A percentile compares a stretch with the other conserved stretches of the same genome.
These are phyloP conservation scores for Synanthedon formicaeformis DNA, from an alignment of 2,888 invertebrate genomes.

Conservation along the genomic window DNA sequence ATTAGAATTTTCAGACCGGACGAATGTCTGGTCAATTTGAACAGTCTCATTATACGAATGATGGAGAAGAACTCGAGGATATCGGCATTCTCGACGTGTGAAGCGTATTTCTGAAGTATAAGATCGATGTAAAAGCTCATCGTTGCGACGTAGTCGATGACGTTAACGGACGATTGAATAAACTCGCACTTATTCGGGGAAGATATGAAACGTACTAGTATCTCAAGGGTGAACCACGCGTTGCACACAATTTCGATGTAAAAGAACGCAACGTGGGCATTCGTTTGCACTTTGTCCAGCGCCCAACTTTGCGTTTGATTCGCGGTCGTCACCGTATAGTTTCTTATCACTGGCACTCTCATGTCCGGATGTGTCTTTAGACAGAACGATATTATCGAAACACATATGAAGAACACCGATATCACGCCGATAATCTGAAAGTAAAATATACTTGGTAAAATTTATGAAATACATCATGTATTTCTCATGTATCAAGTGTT, in stretches of 20 bases:
- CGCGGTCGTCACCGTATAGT: constrained; percentile 82
- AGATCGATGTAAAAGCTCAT: constrained; percentile 98
- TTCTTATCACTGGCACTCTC: constrained; percentile 89
- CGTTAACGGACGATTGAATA: constrained; percentile 95
- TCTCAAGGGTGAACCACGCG: constrained; percentile 99
- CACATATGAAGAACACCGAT: constrained; percentile 99
- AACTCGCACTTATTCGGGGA: constrained; percentile 95
- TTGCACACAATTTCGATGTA: constrained; percentile 99
- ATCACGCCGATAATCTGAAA: constrained; percentile 96
- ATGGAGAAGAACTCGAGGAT: constrained; percentile 98
- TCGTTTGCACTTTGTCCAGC: constrained; percentile 91
- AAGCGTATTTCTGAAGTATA: constrained; percentile 88
- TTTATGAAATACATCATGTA: too few relatives aligned
- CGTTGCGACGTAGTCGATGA: constrained; percentile 99
- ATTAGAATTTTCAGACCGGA: constrained; percentile 98
- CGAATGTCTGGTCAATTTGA: constrained; percentile 96
- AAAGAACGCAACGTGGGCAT: constrained; percentile 97
- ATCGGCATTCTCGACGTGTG: constrained; percentile 93
- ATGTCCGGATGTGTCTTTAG: constrained; percentile 99
- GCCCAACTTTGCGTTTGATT: constrained; percentile 83
- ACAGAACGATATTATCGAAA: constrained; percentile 99
- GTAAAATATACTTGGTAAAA: constrained; percentile 1
- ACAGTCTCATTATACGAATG: constrained; percentile 96
- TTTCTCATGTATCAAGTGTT: too few relatives aligned
- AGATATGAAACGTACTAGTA: constrained; percentile 91